Evolutionary conservation across 2,797 vertebrate genomes (phyloP).

Genomic region (Pipistrellus nathusii): DNA sequence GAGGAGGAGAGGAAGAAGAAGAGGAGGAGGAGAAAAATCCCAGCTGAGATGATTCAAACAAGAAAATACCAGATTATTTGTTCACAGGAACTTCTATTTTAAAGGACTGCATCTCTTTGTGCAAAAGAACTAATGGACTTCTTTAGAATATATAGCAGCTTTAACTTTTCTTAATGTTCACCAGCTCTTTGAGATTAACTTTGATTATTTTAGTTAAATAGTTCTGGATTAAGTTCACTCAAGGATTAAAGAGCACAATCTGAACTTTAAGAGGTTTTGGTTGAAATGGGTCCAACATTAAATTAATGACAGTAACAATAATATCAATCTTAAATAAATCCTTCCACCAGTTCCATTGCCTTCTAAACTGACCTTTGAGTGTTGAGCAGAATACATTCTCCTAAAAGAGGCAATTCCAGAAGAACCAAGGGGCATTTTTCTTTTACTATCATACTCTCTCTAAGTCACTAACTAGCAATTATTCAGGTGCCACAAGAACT

Average conservation of each 20-base stretch:
- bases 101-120: not conserved
- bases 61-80: not conserved
- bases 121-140: not conserved
- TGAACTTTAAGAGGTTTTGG: not conserved
- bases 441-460: not conserved
- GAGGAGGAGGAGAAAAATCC: not conserved
- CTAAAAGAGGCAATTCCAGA: constrained; percentile 2
- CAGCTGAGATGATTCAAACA: not conserved
- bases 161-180: not conserved
- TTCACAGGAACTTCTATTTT: not conserved
- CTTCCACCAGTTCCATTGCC: not conserved
- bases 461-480: not conserved
- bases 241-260: not conserved
- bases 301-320: not conserved
- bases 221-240: not conserved
- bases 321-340: not conserved
- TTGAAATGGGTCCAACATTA: constrained; percentile 3
- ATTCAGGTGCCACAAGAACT: constrained; percentile 43
- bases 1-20: not conserved
- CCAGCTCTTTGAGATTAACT: not conserved
- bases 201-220: not conserved
- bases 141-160: not conserved
- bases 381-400: not conserved
- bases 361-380: not conserved
- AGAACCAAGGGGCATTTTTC: not conserved